Percentiles rank a stretch among this genome's conserved stretches.
These are phyloP conservation scores for Sebastes fasciatus DNA, from an alignment of 2,113 vertebrate genomes.

Conservation along the genomic window DNA sequence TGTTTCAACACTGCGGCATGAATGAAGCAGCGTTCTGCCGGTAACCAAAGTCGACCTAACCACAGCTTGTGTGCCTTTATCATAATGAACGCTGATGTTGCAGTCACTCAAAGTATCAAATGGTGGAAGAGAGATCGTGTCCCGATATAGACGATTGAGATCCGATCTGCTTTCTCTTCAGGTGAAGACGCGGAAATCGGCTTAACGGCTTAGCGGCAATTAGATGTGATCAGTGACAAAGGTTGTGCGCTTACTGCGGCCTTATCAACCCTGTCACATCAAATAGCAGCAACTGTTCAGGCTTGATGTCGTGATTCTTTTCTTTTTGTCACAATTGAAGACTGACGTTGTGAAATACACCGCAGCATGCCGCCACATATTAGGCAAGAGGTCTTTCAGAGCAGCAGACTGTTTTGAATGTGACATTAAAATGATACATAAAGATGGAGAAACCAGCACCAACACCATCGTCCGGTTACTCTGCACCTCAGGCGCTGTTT, in stretches of 20 bases:
- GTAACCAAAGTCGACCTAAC: not conserved
- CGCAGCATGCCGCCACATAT: not conserved
- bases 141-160: conserved; percentile 27
- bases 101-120: conserved; percentile 14
- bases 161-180: conserved; percentile 52
- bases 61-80: conserved; percentile 9
- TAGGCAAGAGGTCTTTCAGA: conserved; percentile 5
- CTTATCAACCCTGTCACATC: conserved; percentile 34
- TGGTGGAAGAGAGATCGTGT: not conserved
- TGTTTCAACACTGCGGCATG: conserved; percentile 30
- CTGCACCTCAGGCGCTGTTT: not conserved
- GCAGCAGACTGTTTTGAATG: conserved; percentile 1
- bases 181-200: conserved; percentile 44
- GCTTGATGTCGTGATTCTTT: not conserved
- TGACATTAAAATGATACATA: conserved; percentile 1
- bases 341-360: conserved; percentile 22
- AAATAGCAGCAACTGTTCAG: conserved; percentile 4
- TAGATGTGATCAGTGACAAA: conserved; percentile 54
- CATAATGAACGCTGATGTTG: not conserved
- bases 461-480: not conserved
- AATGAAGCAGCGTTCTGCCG: conserved; percentile 38
- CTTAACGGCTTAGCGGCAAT: conserved; percentile 58
- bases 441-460: not conserved
- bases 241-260: conserved; percentile 22
- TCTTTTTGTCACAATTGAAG: not conserved